Evolutionary conservation across 2,888 invertebrate genomes (phyloP), one percentile per base, ranked within the genome.

Genomic region (Nomada fabriciana): DNA sequence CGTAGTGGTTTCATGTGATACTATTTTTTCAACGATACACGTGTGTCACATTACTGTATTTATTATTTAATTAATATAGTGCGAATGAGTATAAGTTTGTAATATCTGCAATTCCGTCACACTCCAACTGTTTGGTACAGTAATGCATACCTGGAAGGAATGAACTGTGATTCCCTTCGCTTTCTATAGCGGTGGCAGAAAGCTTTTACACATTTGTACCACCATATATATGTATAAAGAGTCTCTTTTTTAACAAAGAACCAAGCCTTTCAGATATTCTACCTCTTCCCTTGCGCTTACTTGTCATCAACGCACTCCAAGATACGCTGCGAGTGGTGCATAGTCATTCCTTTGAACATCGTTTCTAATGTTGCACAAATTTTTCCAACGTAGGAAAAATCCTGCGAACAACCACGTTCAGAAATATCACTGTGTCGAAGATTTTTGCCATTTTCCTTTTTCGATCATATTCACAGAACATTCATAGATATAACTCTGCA

Each of bases 171-270:
- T 76, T 65, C 74, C 52, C 47, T 53, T 68, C 50, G 23, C 42
- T 52, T 77, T 55, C 29, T 78, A 43, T 20, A 29, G 57, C 18
- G 18, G 42, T 52, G n/a, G 11, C 18, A 52, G 55, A 64, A 50
- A 73, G 74, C 79, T 81, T 78, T 74, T 65, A 57, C 73, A 43
- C 55, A 73, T 74, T 79, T 67, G 43, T 61, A 47, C 36, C 63
- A 9, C n/a, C 15, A 73, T 18, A 50, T 18, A 13, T 55, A 63
- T 23, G 55, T 36, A 18, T 42, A 55, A 23, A 57, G 5, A 59
- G 47, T 23, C 53, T 25, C 52, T 43, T 43, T 47, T 70, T 65
- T 52, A 29, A 59, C 80, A 78, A 65, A 79, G 53, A 69, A 53
- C 50, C 23, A 1, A 43, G 36, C 23, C 64, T 73, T 69, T 53